Base-by-base conservation (phyloP, 2,888 invertebrate species). In the Alsophila aescularia region DNA sequence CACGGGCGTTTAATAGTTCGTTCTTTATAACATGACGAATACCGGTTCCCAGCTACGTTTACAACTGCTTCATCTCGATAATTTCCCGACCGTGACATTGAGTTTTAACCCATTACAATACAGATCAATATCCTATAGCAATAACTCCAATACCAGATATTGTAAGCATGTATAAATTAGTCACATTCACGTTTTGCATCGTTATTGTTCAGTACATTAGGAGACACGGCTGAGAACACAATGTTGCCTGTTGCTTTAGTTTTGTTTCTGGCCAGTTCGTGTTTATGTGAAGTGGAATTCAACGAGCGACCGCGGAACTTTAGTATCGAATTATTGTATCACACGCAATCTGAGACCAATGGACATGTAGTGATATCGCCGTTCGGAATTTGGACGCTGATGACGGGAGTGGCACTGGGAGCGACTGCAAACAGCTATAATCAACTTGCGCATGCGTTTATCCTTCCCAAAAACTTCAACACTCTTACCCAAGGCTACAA, bases 301-400 rank as follows among this genome's bases (percentile, higher is more conserved):
- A 84, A 79, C 71, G 85, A 81, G 14, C 70, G 88, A 56, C 82
- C 88, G 9, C 77, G 89, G 42, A 90, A 90, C 56, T 90, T 90
- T 57, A 90, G 90, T 57, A 77, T 90, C 8, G 90, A 88, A 62
- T 59, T 91, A 0, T 61, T 91, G n/a, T 79, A 90, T 59, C 75
- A 81, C 34, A 89, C 90, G 2, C 87, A 85, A 14, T 59, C 70
- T 12, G 81, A 87, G 59, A 83, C 83, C 0, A 72, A 77, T 1
- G 85, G 87, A 0, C 90, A 91, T 65, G 84, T 90, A 0, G 90
- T 90, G 50, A 83, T 91, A 50, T 90, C 91, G 0, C 92, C 92
- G 0, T 89, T 90, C 48, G 92, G 92, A 60, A 86, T 92, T 66
- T 92, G 92, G 92, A 87, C 83, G 8, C 65, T 92, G n/a, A 80